These are phyloP conservation scores for Casuarius casuarius DNA, from an alignment of 2,113 vertebrate genomes.

Conservation along the genomic window DNA sequence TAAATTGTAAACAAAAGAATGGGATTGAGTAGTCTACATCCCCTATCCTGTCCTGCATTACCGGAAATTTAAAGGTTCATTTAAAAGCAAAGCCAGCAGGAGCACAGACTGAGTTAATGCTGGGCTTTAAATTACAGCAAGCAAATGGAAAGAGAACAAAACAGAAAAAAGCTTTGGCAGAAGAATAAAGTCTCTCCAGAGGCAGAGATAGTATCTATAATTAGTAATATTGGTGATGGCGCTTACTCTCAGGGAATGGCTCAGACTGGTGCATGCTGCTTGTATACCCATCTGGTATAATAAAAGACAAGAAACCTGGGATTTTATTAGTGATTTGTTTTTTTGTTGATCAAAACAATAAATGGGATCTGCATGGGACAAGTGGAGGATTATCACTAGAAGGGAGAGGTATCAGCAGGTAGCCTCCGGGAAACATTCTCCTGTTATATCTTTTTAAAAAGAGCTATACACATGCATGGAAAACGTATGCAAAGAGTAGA, in stretches of 20 bases:
- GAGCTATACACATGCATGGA: accelerated
- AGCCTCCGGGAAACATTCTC: neutral
- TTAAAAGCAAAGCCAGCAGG: neutral
- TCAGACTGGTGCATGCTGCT: neutral
- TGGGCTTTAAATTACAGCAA: neutral
- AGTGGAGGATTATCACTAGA: neutral
- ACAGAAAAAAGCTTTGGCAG: neutral
- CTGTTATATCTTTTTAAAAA: neutral
- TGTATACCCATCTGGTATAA: neutral
- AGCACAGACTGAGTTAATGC: neutral
- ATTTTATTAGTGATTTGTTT: neutral
- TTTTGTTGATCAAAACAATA: neutral
- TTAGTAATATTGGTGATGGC: neutral
- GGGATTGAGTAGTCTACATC: neutral
- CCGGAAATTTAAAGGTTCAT: neutral
- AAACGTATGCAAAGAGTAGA: neutral
- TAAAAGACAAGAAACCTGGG: neutral
- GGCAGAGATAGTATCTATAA: neutral
- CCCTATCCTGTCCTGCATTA: neutral
- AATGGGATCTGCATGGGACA: neutral
- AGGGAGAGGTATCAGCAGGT: neutral
- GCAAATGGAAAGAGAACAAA: neutral
- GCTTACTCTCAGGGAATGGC: neutral
- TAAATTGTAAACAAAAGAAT: neutral
- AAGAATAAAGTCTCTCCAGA: neutral